These are phyloP conservation scores for Zoanthus gigantus DNA, from an alignment of 92 coral and sea anemone species.

Conservation along the genomic window DNA sequence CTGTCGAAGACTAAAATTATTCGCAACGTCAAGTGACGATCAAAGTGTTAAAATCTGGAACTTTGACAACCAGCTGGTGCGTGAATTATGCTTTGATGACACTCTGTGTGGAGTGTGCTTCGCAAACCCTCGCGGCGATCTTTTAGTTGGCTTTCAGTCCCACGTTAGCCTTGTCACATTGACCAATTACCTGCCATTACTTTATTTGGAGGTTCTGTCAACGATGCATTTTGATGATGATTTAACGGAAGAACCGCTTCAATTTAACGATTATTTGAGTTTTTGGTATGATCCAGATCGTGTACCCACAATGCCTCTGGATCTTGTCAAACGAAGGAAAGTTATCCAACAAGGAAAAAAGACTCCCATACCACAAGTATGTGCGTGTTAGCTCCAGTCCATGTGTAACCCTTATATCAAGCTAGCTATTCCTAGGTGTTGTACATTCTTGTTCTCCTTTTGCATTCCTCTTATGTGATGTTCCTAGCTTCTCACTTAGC, in stretches of 20 bases:
- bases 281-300: conserved; percentile 89
- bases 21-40: conserved; percentile 97
- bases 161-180: conserved; percentile 91
- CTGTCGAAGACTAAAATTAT: conserved; percentile 83
- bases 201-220: conserved; percentile 81
- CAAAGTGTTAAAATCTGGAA: conserved; percentile 92
- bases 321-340: conserved; percentile 73
- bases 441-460: too few species aligned
- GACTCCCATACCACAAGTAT: conserved; percentile 6
- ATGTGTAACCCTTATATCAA: not conserved
- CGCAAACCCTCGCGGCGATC: conserved; percentile 96
- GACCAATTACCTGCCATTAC: conserved; percentile 83
- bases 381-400: not conserved
- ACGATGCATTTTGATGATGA: conserved; percentile 87
- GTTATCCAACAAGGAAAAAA: conserved; percentile 36
- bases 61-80: conserved; percentile 85
- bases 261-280: conserved; percentile 84
- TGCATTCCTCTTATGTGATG: too few species aligned
- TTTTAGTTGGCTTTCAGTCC: conserved; percentile 94
- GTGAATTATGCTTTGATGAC: conserved; percentile 92
- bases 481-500: too few species aligned
- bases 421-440: too few species aligned
- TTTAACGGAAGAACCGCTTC: conserved; percentile 84
- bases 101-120: conserved; percentile 96
- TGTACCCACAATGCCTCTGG: conserved; percentile 86